These are phyloP conservation scores for Sarcophaga carnaria DNA, from an alignment of 2,888 invertebrate genomes.

Conservation along the genomic window DNA sequence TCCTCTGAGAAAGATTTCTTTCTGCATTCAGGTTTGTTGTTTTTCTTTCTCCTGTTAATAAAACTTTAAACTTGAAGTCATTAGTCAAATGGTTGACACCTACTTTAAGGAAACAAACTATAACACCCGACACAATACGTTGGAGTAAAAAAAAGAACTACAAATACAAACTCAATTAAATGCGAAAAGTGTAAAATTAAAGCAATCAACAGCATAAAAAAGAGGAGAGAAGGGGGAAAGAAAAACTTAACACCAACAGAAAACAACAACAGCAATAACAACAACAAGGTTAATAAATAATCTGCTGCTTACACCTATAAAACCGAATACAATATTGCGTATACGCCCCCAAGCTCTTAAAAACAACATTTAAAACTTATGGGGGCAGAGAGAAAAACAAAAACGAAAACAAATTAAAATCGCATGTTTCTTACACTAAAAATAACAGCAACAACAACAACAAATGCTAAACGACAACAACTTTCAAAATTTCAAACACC, in stretches of 20 bases:
- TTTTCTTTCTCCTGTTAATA: background rate
- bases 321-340: constrained; percentile 53
- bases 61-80: constrained; percentile 30
- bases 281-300: constrained; percentile 66
- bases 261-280: background rate
- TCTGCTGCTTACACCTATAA: constrained; percentile 62
- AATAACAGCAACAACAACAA: constrained; percentile 13
- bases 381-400: background rate
- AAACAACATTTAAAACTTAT: background rate
- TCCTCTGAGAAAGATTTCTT: no score
- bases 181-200: constrained; percentile 29
- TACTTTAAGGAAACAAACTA: background rate
- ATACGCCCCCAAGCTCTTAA: constrained; percentile 45
- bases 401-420: constrained; percentile 50
- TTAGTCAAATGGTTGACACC: constrained; percentile 39
- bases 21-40: background rate
- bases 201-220: constrained; percentile 5
- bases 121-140: background rate
- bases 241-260: background rate
- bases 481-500: constrained; percentile 48
- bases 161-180: constrained; percentile 16
- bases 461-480: constrained; percentile 9
- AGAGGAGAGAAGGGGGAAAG: background rate
- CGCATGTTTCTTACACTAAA: constrained; percentile 45
- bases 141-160: background rate